Percentiles rank a stretch among this genome's conserved stretches.
Conservation (phyloP, 2,797 vertebrate species). For the Aeoliscus strigatus region DNA sequence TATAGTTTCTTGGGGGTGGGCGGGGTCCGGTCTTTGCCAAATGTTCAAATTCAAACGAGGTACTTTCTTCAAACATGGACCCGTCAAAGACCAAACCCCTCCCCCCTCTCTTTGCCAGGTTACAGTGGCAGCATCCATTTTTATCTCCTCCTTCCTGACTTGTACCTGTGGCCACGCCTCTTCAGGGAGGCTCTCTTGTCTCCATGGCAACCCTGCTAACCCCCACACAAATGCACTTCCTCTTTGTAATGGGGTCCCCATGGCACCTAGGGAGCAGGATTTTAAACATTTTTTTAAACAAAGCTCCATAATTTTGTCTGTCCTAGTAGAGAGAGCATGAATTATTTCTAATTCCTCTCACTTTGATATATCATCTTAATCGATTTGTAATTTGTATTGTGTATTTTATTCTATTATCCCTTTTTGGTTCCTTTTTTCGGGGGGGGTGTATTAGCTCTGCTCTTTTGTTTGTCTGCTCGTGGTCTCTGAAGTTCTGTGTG, state of each 20-base stretch:
- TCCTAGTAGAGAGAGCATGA: conserved; percentile 74
- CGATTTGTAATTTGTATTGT: conserved; percentile 80
- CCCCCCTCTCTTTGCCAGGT: conserved; percentile 28
- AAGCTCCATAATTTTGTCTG: conserved; percentile 61
- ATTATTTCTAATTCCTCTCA: conserved; percentile 72
- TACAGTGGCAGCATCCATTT: conserved; percentile 34
- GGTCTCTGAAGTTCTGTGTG: conserved; percentile 82
- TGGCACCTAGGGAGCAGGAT: conserved; percentile 60
- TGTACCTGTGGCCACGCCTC: conserved; percentile 47
- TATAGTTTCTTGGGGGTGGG: conserved; percentile 31
- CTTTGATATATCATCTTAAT: conserved; percentile 78
- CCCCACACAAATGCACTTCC: conserved; percentile 61
- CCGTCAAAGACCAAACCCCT: conserved; percentile 44
- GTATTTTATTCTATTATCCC: conserved; percentile 71
- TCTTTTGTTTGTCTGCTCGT: conserved; percentile 56
- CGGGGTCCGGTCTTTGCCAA: conserved; percentile 42
- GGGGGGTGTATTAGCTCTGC: conserved; percentile 76
- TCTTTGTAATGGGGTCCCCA: conserved; percentile 55
- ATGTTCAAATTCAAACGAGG: conserved; percentile 77
- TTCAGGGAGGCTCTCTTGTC: conserved; percentile 44
- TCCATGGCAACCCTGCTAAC: conserved; percentile 52
- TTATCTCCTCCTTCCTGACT: conserved; percentile 50
- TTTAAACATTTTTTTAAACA: conserved; percentile 69
- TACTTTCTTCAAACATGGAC: conserved; percentile 72
- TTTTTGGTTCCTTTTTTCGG: conserved; percentile 67